phyloP scores from a whole-genome alignment of 2,113 vertebrate species.

The Apistogramma diplotaenia region DNA sequence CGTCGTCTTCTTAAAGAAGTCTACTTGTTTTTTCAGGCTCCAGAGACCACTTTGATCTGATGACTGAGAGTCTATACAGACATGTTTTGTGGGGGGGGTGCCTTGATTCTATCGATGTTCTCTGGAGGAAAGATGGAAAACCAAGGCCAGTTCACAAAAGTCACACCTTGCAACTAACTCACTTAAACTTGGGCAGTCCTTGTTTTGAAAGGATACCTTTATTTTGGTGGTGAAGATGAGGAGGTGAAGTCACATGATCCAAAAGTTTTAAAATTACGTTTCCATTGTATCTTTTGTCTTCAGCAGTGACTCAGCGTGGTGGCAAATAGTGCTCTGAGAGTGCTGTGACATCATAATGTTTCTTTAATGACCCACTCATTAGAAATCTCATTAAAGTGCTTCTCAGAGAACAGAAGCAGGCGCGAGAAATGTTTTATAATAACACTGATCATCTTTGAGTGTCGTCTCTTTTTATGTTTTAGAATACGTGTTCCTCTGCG shows the following conservation, averaged over 20 bases:
- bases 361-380: constrained; percentile 30
- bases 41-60: too few species aligned
- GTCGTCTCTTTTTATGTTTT: background rate
- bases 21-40: too few species aligned
- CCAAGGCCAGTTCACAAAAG: fast-evolving
- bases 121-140: fast-evolving
- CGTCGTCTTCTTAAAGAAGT: too few species aligned
- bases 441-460: constrained; percentile 2
- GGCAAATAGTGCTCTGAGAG: background rate
- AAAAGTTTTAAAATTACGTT: background rate
- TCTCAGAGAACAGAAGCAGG: constrained; percentile 11
- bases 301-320: background rate
- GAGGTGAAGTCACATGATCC: background rate
- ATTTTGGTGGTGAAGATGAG: background rate
- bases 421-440: background rate
- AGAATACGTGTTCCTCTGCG: background rate
- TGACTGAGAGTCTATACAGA: too few species aligned
- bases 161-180: background rate
- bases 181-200: too few species aligned
- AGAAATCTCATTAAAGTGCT: constrained; percentile 7
- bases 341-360: constrained; percentile 21
- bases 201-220: background rate
- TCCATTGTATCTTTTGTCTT: background rate
- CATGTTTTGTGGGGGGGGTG: too few species aligned
- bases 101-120: too few species aligned